Base-by-base conservation (phyloP, 2,797 vertebrate species). In the Poecilia gillii region DNA sequence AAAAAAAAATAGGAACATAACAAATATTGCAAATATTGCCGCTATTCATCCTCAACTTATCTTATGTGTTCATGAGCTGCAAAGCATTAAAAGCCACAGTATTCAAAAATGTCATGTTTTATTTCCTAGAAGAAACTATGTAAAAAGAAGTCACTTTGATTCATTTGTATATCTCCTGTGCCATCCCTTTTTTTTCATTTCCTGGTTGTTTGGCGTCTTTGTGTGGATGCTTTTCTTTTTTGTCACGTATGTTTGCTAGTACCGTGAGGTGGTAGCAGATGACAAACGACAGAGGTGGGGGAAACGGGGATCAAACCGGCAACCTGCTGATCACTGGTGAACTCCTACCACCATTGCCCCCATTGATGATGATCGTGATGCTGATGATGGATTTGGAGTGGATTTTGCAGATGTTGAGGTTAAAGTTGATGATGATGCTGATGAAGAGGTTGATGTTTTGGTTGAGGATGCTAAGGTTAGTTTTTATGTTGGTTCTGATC, bases 191-290 rank as follows among this genome's bases (percentile, higher is more conserved):
- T 49, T 53, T 11, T 74, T 4, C 23, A 76, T 31, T 57, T 72
- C 25, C 51, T 49, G 45, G 4, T 5, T 0, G n/a, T 33, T 33
- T 18, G 70, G 25, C 1, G 0, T 74, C n/a, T 14, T 77, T 23
- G 0, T 16, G 14, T 14, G 14, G 18, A 9, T 0, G 0, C 18
- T 81, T 51, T 46, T 36, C 7, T 73, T 28, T 25, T 6, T 66
- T 18, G 39, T 14, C 0, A 0, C 28, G 53, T 4, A 28, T 1
- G 0, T n/a, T 39, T 41, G 46, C 8, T 20, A 12, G 33, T 11
- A 11, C 25, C 9, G 16, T 49, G 46, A 49, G 3, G 14, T 49
- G 45, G 47, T 66, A 66, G 31, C 3, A 39, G 16, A 36, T 2
- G 16, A 33, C 14, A 39, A 39, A 39, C 5, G 39, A 41, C 33